A percentile compares a stretch with the other conserved stretches of the same genome.
phyloP scores from a whole-genome alignment of 2,888 invertebrate species.

The Notodonta dromedarius region DNA sequence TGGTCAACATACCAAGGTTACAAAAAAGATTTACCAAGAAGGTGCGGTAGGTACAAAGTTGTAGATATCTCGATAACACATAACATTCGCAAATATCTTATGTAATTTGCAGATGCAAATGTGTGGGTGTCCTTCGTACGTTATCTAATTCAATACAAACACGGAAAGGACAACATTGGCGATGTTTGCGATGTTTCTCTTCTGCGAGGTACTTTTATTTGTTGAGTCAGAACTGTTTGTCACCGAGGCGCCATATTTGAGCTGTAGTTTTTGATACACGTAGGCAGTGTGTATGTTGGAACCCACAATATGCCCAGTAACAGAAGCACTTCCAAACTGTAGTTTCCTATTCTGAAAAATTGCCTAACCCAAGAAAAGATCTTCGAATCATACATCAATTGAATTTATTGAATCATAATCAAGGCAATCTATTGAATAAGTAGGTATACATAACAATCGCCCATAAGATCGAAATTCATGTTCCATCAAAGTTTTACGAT shows the following conservation, averaged over 20 bases:
- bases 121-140: background rate
- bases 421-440: background rate
- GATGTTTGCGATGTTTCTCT: background rate
- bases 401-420: too few relatives aligned
- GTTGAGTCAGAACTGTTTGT: background rate
- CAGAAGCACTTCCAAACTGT: too few relatives aligned
- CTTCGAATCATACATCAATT: background rate
- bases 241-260: background rate
- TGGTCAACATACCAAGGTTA: too few relatives aligned
- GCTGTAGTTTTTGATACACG: too few relatives aligned
- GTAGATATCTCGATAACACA: background rate
- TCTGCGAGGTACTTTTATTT: background rate
- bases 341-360: too few relatives aligned
- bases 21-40: background rate
- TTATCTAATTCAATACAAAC: constrained; percentile 17
- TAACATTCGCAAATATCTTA: background rate
- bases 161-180: constrained; percentile 17
- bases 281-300: too few relatives aligned
- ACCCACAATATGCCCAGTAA: too few relatives aligned
- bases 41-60: background rate
- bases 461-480: background rate
- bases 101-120: constrained; percentile 5
- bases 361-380: too few relatives aligned
- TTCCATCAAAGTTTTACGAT: background rate
- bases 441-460: background rate